Percentiles rank a stretch among this genome's conserved stretches.
Evolutionary conservation across 1,140 invertebrate species (phyloP).

Genomic region (Zophobas atratus): DNA sequence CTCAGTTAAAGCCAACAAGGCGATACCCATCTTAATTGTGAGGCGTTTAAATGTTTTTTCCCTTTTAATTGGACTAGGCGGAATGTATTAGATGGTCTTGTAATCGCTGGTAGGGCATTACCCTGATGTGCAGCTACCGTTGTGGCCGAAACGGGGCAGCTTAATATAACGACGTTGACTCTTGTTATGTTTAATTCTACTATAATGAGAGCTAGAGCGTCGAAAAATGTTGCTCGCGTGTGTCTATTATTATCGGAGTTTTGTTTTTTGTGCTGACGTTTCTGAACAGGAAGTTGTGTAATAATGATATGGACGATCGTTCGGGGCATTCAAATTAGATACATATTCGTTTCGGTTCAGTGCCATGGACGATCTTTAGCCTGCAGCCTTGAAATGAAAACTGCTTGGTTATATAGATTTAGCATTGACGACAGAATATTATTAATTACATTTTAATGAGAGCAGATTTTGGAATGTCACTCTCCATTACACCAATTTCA

Average conservation of each 20-base stretch:
- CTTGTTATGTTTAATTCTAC: not conserved
- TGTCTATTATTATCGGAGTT: too few relatives aligned
- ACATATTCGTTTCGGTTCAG: conserved; percentile 18
- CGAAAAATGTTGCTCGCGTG: too few relatives aligned
- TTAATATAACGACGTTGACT: not conserved
- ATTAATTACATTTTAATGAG: too few relatives aligned
- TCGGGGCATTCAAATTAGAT: conserved; percentile 3
- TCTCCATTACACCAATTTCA: too few relatives aligned
- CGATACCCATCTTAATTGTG: conserved; percentile 21
- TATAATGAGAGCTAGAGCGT: not conserved
- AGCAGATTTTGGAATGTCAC: too few relatives aligned
- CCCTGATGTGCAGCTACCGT: conserved; percentile 24
- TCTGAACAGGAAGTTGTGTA: conserved; percentile 11
- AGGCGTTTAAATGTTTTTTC: conserved; percentile 24
- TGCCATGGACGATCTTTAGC: not conserved
- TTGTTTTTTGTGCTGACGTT: not conserved
- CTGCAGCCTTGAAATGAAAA: conserved; percentile 7
- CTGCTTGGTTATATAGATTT: not conserved
- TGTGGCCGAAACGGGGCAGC: not conserved
- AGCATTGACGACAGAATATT: too few relatives aligned
- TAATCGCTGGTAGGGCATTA: not conserved
- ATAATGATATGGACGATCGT: conserved; percentile 7
- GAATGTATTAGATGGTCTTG: not conserved
- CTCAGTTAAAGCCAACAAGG: conserved; percentile 12
- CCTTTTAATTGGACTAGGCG: conserved; percentile 18